Evolutionary conservation across 2,888 invertebrate genomes (phyloP).

Genomic region (Vandiemenella viatica): DNA sequence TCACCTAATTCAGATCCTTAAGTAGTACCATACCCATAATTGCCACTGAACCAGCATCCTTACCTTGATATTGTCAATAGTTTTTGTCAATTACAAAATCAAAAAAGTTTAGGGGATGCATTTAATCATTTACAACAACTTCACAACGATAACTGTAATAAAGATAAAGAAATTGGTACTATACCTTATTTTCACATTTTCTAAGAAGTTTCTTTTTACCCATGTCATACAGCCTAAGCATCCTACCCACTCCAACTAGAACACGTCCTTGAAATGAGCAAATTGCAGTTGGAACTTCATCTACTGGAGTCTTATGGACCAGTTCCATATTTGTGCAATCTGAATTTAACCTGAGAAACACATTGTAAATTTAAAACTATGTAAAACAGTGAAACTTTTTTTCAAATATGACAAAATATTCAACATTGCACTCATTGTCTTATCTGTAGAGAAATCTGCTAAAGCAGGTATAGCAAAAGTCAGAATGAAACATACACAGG

Average conservation of each 20-base stretch:
- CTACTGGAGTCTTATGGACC: constrained; percentile 83
- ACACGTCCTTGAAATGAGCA: constrained; percentile 84
- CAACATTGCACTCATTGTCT: too few species aligned
- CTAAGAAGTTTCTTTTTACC: constrained; percentile 91
- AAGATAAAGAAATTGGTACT: background rate
- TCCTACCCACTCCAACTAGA: constrained; percentile 81
- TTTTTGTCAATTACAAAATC: too few species aligned
- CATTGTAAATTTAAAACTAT: background rate
- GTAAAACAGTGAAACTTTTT: background rate
- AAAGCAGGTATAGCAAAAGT: too few species aligned
- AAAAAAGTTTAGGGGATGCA: background rate
- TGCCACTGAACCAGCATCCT: too few species aligned
- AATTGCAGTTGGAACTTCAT: constrained; percentile 80
- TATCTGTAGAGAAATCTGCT: too few species aligned
- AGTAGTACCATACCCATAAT: too few species aligned
- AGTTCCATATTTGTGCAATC: constrained; percentile 77
- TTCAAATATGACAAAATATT: background rate
- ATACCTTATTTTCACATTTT: constrained; percentile 90
- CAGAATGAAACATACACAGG: too few species aligned
- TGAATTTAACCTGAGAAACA: constrained; percentile 38
- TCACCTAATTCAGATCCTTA: too few species aligned
- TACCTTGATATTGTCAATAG: too few species aligned
- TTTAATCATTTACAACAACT: background rate
- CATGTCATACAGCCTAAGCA: constrained; percentile 85
- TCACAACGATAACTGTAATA: background rate